Percentiles rank a stretch among this genome's conserved stretches.
Evolutionary conservation across 2,113 vertebrate species (phyloP).

Genomic region (Dinomys branickii): DNA sequence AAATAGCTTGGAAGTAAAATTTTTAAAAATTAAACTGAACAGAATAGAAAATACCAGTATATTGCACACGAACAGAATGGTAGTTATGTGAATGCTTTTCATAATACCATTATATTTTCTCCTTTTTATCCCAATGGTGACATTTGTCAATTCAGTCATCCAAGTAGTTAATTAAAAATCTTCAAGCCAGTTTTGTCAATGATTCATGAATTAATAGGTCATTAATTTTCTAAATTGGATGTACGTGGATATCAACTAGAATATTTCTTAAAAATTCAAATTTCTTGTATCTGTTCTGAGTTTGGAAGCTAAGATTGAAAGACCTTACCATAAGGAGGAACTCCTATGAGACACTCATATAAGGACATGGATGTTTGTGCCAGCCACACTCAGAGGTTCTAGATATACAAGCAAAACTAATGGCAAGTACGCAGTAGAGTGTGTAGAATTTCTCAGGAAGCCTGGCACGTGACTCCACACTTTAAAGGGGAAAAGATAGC

Average conservation of each 20-base stretch:
- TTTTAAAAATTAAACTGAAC: not conserved
- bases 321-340: not conserved
- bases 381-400: not conserved
- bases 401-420: not conserved
- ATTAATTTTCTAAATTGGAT: conserved; percentile 2
- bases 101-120: not conserved
- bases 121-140: conserved; percentile 2
- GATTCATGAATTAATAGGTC: conserved; percentile 24
- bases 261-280: not conserved
- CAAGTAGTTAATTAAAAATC: conserved; percentile 6
- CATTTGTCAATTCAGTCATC: not conserved
- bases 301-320: not conserved
- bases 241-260: not conserved
- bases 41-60: not conserved
- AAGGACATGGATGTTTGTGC: not conserved
- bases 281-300: not conserved
- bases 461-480: not conserved
- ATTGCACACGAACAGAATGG: not conserved
- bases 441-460: not conserved
- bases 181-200: not conserved
- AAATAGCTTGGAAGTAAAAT: not conserved
- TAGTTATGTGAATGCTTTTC: not conserved
- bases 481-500: not conserved
- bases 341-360: not conserved
- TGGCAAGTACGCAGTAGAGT: not conserved